A percentile compares a stretch with the other conserved stretches of the same genome.
These are phyloP conservation scores for Pluvialis apricaria DNA, from an alignment of 2,113 vertebrate species.

Conservation along the genomic window DNA sequence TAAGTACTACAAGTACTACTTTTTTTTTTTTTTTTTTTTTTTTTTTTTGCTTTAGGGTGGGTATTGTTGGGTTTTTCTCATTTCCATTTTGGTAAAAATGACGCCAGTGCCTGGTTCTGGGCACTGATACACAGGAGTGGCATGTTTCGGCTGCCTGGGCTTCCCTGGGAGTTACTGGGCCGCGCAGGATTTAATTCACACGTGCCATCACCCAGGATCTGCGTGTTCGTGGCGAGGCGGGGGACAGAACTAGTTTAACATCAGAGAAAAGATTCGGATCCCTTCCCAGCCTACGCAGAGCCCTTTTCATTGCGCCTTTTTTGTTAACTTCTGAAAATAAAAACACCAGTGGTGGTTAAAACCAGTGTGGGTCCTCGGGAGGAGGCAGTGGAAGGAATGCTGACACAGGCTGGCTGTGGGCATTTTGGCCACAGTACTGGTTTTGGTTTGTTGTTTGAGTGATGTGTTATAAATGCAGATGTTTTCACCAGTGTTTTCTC, in stretches of 20 bases:
- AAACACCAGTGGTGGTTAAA: neutral
- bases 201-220: neutral
- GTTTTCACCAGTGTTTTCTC: neutral
- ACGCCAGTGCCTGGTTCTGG: fast-evolving
- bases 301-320: neutral
- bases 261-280: neutral
- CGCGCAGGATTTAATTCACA: fast-evolving
- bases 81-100: neutral
- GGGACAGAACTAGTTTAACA: neutral
- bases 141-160: fast-evolving
- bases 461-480: fast-evolving
- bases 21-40: too few species aligned
- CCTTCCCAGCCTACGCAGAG: neutral
- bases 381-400: neutral
- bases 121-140: fast-evolving
- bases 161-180: neutral
- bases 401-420: neutral
- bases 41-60: neutral
- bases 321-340: neutral
- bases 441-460: neutral
- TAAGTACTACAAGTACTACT: neutral
- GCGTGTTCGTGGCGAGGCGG: neutral
- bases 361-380: fast-evolving
- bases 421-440: neutral
- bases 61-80: neutral